Base-by-base conservation (phyloP, 2,113 vertebrate genomes). In the Lepidothrix coronata region DNA sequence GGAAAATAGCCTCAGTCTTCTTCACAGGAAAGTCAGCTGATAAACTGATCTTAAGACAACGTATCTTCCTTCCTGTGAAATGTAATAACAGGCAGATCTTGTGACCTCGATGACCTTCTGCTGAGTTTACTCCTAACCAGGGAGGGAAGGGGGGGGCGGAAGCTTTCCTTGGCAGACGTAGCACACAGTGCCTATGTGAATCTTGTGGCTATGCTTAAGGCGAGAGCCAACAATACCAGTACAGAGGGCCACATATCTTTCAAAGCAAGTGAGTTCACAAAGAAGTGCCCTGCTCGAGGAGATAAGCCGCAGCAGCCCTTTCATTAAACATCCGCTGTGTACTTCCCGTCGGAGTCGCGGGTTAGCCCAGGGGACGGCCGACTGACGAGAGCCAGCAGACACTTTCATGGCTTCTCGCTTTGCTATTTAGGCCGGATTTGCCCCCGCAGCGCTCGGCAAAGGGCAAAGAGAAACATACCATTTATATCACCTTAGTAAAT, bases 1-100 rank as follows among this genome's bases (percentile, higher is more conserved):
- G 97, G 97, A 97, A 97, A 96, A 95, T 59, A 94, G 58, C 81
- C 93, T 78, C 91, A 94, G 94, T 96, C 97, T 97, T 96, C 71
- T 97, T 97, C 97, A 92, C 97, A 97, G 97, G 98, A 97, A 98
- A 98, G 97, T 97, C 96, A 76, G 96, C 97, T 97, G 97, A 98
- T 98, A 97, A 97, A 95, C 96, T 95, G 97, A 97, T 98, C 96
- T 96, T 93, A 75, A 97, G 97, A 96, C 97, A 96, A 94, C 91
- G 76, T 96, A 96, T 98, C 98, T 97, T 98, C 97, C 98, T 98
- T 97, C 97, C 97, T 97, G 96, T 95, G 96, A 97, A 97, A 95
- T 57, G 91, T 93, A 97, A 72, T 96, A 96, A 89, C 97, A 96
- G 76, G 87, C 94, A 95, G 95, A 96, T 95, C 96, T 97, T 94